Base-by-base conservation (phyloP, 2,113 vertebrate species). In the Cinclus cinclus region DNA sequence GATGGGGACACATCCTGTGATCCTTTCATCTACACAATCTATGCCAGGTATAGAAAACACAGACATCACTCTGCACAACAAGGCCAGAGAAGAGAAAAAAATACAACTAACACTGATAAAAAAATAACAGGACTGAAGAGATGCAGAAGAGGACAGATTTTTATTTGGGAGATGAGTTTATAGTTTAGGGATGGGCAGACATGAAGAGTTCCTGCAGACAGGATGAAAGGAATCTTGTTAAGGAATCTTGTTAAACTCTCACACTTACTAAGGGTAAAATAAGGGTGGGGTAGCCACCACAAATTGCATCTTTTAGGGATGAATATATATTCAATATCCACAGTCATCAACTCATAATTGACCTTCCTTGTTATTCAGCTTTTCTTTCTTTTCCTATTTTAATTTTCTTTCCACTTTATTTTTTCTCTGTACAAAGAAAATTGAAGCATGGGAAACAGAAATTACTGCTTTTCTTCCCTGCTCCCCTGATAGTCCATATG, bases 381-480 rank as follows among this genome's bases (percentile, higher is more conserved):
- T 77, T 85, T 17, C 23, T 87, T 82, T 84, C 24, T 65, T 21
- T 65, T 83, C 53, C 41, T 78, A 4, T 52, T 63, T 33, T 8
- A 3, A 15, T 70, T 83, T 88, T 50, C 42, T 59, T 53, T 59
- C 20, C 0, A 0, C 56, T 83, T 53, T 56, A 18, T 64, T 87
- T 81, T 52, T 49, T 64, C n/a, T 73, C 37, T 47, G 15, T 59
- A 46, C 42, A 79, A 89, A 69, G 62, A 53, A 71, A 95, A 60
- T 7, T 65, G 67, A 94, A 90, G 83, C 42, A 60, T 25, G n/a
- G 31, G 30, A 83, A 96, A 79, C 49, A 88, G 90, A 69, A 84
- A 76, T 60, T 85, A 85, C 58, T 44, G 52, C 37, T 93, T 90
- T 84, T 89, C 70, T 83, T 91, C 90, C 50, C 58, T 91, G 49